These are phyloP conservation scores for Anaspis maculata DNA, from an alignment of 2,888 invertebrate species.

Conservation along the genomic window DNA sequence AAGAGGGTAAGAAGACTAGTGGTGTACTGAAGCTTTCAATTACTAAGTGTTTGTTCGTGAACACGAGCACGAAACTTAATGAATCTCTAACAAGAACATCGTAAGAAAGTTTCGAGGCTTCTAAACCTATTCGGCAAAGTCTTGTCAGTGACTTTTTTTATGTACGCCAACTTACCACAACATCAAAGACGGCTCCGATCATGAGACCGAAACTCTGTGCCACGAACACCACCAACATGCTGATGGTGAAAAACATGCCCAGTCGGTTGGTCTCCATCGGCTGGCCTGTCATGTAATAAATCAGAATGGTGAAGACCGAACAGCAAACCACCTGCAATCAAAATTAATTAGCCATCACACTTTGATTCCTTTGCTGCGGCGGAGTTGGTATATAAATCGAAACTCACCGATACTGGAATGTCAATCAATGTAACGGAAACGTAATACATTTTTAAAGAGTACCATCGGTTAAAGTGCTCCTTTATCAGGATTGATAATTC, in stretches of 20 bases:
- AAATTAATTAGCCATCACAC: conserved; percentile 1
- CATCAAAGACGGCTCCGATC: conserved; percentile 81
- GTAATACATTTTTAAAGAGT: conserved; percentile 76
- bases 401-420: conserved; percentile 66
- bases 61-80: too few relatives aligned
- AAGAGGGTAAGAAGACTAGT: too few relatives aligned
- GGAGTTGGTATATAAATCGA: too few relatives aligned
- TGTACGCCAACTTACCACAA: conserved; percentile 78
- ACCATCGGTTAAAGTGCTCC: conserved; percentile 86
- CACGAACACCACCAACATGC: conserved; percentile 75
- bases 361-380: too few relatives aligned
- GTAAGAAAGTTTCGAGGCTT: too few relatives aligned
- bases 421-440: conserved; percentile 68
- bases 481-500: conserved; percentile 76
- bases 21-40: too few relatives aligned
- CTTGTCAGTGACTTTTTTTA: too few relatives aligned
- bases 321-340: conserved; percentile 59
- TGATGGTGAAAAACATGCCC: conserved; percentile 76
- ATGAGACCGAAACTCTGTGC: conserved; percentile 89
- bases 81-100: too few relatives aligned
- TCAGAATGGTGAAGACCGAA: conserved; percentile 60
- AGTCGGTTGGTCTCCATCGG: conserved; percentile 74
- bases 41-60: too few relatives aligned
- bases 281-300: conserved; percentile 86
- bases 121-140: too few relatives aligned